A percentile compares a stretch with the other conserved stretches of the same genome.
phyloP scores from a whole-genome alignment of 92 coral and sea anemone species.

The Porites lobata region DNA sequence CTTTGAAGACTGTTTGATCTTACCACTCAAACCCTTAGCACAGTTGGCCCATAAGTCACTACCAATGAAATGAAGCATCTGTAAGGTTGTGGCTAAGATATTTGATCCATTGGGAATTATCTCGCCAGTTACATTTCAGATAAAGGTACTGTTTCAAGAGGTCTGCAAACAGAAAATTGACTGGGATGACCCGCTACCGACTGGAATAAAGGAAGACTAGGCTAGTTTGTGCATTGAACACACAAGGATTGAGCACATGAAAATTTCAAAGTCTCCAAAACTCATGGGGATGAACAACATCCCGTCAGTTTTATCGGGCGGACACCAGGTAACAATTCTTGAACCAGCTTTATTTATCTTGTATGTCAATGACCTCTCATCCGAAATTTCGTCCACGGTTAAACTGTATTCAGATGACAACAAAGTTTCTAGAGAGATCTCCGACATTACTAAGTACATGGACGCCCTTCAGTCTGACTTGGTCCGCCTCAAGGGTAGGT shows the following conservation, averaged over 20 bases:
- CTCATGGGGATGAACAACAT: not conserved
- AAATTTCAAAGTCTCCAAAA: slow-evolving; percentile 24
- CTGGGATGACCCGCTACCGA: slow-evolving; percentile 31
- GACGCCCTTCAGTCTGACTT: too few species aligned
- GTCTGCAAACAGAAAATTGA: not conserved
- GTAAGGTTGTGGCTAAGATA: slow-evolving; percentile 2
- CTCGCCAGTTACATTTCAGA: slow-evolving; percentile 7
- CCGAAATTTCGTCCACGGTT: too few species aligned
- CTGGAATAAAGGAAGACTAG: slow-evolving; percentile 11
- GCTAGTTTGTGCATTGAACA: slow-evolving; percentile 14
- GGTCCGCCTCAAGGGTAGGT: too few species aligned
- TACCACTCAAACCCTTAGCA: slow-evolving; percentile 42
- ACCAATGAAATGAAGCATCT: slow-evolving; percentile 40
- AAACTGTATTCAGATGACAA: too few species aligned
- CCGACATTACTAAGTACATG: too few species aligned
- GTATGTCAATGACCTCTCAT: too few species aligned
- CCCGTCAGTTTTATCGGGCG: not conserved
- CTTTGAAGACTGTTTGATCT: slow-evolving; percentile 43
- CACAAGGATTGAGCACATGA: not conserved
- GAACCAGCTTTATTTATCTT: too few species aligned
- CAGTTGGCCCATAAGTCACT: slow-evolving; percentile 52
- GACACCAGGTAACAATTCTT: too few species aligned
- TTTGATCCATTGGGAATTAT: slow-evolving; percentile 8
- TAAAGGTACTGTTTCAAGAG: slow-evolving; percentile 18
- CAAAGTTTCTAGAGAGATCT: too few species aligned